phyloP scores from a whole-genome alignment of 2,888 invertebrate species.

The Eilema depressum region DNA sequence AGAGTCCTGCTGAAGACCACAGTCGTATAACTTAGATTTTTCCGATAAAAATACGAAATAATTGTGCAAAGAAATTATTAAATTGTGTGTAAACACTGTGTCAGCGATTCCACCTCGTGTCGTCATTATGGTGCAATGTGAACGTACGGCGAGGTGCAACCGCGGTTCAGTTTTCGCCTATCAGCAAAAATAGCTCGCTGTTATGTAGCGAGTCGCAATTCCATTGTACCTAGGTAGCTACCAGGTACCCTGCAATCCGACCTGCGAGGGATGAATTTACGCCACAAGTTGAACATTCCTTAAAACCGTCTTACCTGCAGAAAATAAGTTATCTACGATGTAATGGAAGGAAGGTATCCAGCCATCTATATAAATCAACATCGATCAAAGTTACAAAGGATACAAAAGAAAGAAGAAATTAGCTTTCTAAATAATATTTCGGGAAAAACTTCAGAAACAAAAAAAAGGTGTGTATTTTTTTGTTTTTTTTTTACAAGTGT shows the following conservation, averaged over 20 bases:
- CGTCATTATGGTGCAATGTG: background rate
- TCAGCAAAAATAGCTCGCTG: background rate
- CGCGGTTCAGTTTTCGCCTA: background rate
- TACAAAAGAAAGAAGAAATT: too few species aligned
- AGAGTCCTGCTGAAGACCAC: background rate
- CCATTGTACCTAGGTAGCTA: background rate
- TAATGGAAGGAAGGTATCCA: background rate
- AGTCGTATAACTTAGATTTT: background rate
- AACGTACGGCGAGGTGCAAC: background rate
- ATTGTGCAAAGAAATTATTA: background rate
- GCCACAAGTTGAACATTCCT: too few species aligned
- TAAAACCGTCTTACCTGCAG: background rate
- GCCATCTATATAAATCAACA: too few species aligned
- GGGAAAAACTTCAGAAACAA: too few species aligned
- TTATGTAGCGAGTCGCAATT: background rate
- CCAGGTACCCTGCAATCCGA: background rate
- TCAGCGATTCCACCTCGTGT: background rate
- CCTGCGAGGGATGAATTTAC: too few species aligned
- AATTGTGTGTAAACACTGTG: background rate
- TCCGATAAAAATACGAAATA: background rate
- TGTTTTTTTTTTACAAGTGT: too few species aligned
- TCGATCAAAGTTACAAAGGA: too few species aligned
- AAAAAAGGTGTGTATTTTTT: too few species aligned
- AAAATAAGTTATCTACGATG: background rate
- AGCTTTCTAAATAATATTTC: too few species aligned